Percentiles rank a stretch among this genome's conserved stretches.
These are phyloP conservation scores for Cricetomys ansorgei DNA, from an alignment of 2,113 vertebrate species.

Conservation along the genomic window DNA sequence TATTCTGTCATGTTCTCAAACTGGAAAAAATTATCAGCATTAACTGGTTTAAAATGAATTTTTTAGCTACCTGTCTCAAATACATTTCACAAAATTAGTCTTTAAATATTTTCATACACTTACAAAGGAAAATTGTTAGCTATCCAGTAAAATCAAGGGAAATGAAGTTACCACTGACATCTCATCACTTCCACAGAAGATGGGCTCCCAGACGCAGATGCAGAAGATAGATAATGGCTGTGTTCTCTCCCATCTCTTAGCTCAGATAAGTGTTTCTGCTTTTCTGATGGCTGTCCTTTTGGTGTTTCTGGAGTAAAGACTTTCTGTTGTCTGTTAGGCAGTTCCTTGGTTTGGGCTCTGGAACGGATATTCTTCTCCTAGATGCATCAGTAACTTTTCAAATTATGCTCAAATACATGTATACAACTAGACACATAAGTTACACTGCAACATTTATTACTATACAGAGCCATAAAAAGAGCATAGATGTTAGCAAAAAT, in stretches of 20 bases:
- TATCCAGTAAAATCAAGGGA: not conserved
- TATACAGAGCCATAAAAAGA: not conserved
- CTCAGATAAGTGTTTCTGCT: slow-evolving; percentile 25
- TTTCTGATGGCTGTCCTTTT: slow-evolving; percentile 25
- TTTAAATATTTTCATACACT: slow-evolving; percentile 48
- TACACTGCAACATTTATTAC: not conserved
- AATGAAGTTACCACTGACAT: slow-evolving; percentile 88
- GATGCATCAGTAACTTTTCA: slow-evolving; percentile 54
- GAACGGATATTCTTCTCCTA: slow-evolving; percentile 73
- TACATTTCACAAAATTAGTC: slow-evolving; percentile 23
- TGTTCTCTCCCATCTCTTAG: slow-evolving; percentile 21
- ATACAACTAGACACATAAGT: not conserved
- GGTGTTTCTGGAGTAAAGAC: not conserved
- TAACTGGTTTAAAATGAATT: not conserved
- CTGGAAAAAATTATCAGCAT: slow-evolving; percentile 25
- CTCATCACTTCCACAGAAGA: slow-evolving; percentile 90
- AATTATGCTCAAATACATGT: slow-evolving; percentile 40
- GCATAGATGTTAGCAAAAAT: not conserved
- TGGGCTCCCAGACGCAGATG: slow-evolving; percentile 73
- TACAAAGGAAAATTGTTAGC: not conserved
- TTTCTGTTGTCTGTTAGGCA: slow-evolving; percentile 63
- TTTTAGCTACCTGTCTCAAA: not conserved
- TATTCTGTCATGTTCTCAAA: not conserved
- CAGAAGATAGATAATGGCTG: slow-evolving; percentile 37
- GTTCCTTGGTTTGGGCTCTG: slow-evolving; percentile 62